phyloP scores from a whole-genome alignment of 2,888 invertebrate species.

The Troilus luridus region DNA sequence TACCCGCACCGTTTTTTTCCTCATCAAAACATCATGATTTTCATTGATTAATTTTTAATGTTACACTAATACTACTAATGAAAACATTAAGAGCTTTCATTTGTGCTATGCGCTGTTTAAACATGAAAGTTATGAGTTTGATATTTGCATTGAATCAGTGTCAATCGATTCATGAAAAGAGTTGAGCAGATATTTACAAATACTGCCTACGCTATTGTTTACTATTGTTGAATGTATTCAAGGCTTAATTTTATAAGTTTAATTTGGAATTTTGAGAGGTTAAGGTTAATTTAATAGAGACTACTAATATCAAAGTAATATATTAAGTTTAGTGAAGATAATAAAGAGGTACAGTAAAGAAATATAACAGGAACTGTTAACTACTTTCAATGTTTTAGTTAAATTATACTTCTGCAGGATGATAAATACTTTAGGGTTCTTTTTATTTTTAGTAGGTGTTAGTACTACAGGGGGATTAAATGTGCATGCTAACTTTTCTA shows the following conservation, averaged over 20 bases:
- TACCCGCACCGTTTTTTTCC: too few species aligned
- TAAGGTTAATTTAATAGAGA: too few species aligned
- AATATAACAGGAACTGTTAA: too few species aligned
- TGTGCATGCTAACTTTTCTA: too few species aligned
- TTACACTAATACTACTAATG: background rate
- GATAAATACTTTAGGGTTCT: too few species aligned
- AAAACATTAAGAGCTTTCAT: background rate
- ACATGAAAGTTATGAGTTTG: background rate
- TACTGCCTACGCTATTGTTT: background rate
- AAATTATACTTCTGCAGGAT: too few species aligned
- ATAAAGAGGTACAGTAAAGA: too few species aligned
- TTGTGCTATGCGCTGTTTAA: background rate
- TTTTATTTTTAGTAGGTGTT: too few species aligned
- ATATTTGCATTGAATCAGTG: background rate
- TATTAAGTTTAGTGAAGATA: too few species aligned
- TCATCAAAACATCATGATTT: background rate
- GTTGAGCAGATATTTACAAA: background rate
- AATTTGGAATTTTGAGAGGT: background rate
- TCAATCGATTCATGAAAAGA: background rate
- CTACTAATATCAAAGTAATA: too few species aligned
- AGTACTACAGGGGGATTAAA: too few species aligned
- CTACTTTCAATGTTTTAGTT: too few species aligned
- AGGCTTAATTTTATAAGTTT: constrained; percentile 1
- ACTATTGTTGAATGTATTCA: background rate
- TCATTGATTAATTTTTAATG: background rate